Conservation (phyloP, 2,797 vertebrate genomes). For the Calcarius lapponicus region DNA sequence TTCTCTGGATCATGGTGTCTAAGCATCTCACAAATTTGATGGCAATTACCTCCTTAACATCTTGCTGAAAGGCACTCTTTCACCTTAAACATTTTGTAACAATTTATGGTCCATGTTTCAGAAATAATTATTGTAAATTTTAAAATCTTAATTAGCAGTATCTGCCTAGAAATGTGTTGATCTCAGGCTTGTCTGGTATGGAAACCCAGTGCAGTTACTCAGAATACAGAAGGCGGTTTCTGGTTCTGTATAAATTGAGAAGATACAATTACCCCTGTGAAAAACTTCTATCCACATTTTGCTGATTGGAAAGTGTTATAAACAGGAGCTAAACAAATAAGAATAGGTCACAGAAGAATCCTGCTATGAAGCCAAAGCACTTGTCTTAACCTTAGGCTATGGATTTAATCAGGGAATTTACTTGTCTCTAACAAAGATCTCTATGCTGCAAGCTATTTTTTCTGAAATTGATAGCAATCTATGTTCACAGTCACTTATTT, state of each 20-base stretch:
- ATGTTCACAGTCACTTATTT: neutral
- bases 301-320: neutral
- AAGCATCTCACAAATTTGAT: neutral
- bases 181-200: neutral
- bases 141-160: neutral
- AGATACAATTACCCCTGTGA: neutral
- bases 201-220: neutral
- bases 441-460: neutral
- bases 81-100: neutral
- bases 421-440: neutral
- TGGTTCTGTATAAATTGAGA: neutral
- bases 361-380: neutral
- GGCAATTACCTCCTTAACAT: neutral
- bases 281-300: neutral
- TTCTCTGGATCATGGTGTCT: neutral
- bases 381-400: neutral
- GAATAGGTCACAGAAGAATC: neutral
- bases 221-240: neutral
- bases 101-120: neutral
- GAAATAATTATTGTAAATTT: neutral
- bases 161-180: neutral
- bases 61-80: neutral
- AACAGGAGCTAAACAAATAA: neutral
- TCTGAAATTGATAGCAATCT: neutral
- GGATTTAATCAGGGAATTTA: neutral